A percentile compares a stretch with the other conserved stretches of the same genome.
phyloP scores from a whole-genome alignment of 2,113 vertebrate species.

The Probosciger aterrimus region DNA sequence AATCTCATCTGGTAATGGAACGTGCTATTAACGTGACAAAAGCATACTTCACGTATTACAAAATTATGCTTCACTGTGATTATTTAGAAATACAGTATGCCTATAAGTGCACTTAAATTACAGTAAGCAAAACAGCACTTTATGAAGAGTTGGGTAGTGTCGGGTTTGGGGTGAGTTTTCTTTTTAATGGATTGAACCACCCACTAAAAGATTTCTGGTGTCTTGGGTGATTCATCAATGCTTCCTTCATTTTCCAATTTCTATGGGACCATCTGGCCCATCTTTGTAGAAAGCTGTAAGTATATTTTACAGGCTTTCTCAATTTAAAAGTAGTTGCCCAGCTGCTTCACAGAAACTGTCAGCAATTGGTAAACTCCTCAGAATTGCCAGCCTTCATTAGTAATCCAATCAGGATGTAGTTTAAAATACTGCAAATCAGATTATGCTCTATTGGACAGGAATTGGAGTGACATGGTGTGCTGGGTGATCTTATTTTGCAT shows the following conservation, averaged over 20 bases:
- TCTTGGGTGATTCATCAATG: constrained; percentile 63
- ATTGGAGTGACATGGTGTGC: constrained; percentile 34
- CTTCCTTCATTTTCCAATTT: constrained; percentile 60
- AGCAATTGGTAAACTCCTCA: constrained; percentile 58
- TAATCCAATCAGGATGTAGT: constrained; percentile 63
- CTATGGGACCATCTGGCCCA: constrained; percentile 61
- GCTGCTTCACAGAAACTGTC: constrained; percentile 61
- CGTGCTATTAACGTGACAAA: background rate
- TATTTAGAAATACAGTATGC: constrained; percentile 35
- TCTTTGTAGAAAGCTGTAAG: constrained; percentile 61
- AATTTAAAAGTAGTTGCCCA: constrained; percentile 65
- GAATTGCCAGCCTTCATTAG: constrained; percentile 50
- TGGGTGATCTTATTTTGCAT: constrained; percentile 51
- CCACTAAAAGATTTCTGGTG: constrained; percentile 50
- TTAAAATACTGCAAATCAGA: constrained; percentile 59
- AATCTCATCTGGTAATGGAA: background rate
- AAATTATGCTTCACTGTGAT: background rate
- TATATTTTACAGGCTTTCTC: constrained; percentile 63
- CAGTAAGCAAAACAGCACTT: background rate
- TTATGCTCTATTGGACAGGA: constrained; percentile 43
- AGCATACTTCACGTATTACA: background rate
- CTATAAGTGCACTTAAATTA: constrained; percentile 26
- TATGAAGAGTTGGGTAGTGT: background rate
- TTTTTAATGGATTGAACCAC: constrained; percentile 58
- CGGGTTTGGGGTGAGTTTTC: constrained; percentile 44